Evolutionary conservation across 2,797 vertebrate genomes (phyloP).

Genomic region (Bryconaethiops microstoma): DNA sequence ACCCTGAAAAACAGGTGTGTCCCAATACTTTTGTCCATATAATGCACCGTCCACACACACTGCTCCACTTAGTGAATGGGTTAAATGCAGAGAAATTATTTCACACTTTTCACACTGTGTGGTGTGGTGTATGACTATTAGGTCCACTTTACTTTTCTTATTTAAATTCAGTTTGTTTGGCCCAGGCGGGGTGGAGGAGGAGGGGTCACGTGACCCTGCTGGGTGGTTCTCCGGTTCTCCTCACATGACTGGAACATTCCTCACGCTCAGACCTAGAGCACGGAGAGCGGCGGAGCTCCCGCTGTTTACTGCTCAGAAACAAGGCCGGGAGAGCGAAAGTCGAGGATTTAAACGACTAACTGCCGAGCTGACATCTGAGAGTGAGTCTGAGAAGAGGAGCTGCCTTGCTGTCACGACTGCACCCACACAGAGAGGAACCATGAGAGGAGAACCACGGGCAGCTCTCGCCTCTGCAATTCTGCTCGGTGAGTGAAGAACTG

Average conservation of each 20-base stretch:
- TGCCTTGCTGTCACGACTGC: too few species aligned
- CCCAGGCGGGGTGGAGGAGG: neutral
- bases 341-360: neutral
- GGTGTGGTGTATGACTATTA: too few species aligned
- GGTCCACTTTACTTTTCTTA: too few species aligned
- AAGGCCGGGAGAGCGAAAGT: neutral
- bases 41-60: too few species aligned
- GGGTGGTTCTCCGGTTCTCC: constrained; percentile 51
- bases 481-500: constrained; percentile 68
- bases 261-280: constrained; percentile 16
- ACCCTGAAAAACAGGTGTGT: too few species aligned
- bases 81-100: too few species aligned
- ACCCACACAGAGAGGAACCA: constrained; percentile 46
- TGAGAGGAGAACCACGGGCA: constrained; percentile 57
- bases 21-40: too few species aligned
- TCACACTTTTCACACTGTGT: too few species aligned
- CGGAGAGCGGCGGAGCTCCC: neutral
- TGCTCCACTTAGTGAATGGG: too few species aligned
- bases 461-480: constrained; percentile 47
- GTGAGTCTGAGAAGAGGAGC: neutral
- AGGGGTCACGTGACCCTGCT: constrained; percentile 70
- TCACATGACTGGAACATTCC: constrained; percentile 72
- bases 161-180: too few species aligned
- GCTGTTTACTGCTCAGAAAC: neutral
- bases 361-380: neutral